Evolutionary conservation across 23 tunicate genomes (phyloP), one percentile per base, ranked within the genome.

Genomic region (Trididemnum clinides): DNA sequence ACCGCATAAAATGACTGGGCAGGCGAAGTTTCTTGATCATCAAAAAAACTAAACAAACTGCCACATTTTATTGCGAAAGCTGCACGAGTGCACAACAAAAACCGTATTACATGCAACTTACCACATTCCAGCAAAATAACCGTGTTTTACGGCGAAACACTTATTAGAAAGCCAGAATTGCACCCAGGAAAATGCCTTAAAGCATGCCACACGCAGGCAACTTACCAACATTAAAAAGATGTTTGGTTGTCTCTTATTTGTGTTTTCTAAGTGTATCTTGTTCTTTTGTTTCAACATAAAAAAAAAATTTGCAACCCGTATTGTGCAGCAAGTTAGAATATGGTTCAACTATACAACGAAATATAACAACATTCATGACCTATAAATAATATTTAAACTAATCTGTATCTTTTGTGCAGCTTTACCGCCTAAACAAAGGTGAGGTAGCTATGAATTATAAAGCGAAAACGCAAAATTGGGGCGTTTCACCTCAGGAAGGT

Each of bases 11-110:
- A 15, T 27, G 30, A 71, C 5, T 36, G 39, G 77, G 77, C 15
- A 71, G 77, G 77, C 77, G 10, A 71, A 71, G 77, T 71, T 32
- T n/a, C n/a, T n/a, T n/a, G n/a, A n/a, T n/a, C n/a, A n/a, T n/a
- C n/a, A n/a, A n/a, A n/a, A 33, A 33, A 37, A 15, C 38, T 71
- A 7, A 71, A 71, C 77, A 71, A 71, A 31, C 39, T 5, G 25
- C 77, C 36, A 31, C 38, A 71, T 71, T 71, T 71, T 33, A 31
- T 71, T 33, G 39, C 38, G 25, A 71, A 71, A 21, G 77, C 39
- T 30, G 77, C 38, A 28, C 38, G 77, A 4, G 77, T 36, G 18
- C 36, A 31, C 38, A 71, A 33, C 15, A 71, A 71, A 33, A 21
- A 71, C 39, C 30, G 77, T 71, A 31, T 71, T 7, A 37, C 30